Evolutionary conservation across 2,797 vertebrate genomes (phyloP), one percentile per base, ranked within the genome.

Genomic region (Typhlichthys eigenmanni): DNA sequence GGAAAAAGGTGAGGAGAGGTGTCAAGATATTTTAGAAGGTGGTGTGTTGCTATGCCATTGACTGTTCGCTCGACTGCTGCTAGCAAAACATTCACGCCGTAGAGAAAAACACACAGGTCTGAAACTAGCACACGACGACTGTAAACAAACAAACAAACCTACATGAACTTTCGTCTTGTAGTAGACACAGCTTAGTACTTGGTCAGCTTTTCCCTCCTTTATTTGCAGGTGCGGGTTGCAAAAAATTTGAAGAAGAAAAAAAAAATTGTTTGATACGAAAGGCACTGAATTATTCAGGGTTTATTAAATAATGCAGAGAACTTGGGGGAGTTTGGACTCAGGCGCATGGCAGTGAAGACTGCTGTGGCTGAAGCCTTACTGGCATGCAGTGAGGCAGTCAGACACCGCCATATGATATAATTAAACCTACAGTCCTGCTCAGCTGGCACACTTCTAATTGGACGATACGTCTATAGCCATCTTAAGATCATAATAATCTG

Each of bases 241-340:
- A 91, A 94, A 87, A 88, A 92, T 92, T 91, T 92, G 85, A n/a
- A n/a, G n/a, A n/a, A n/a, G n/a, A n/a, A n/a, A n/a, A n/a, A n/a
- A n/a, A n/a, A n/a, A n/a, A n/a, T n/a, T n/a, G n/a, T 93, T 93
- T 94, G 81, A 92, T 92, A 91, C 69, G 83, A 92, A 93, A 80
- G 78, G 75, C 69, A 66, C 74, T 94, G 83, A 94, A 96, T 95
- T 91, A 95, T 95, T 92, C 87, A 95, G 88, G 71, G 69, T 82
- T 92, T 89, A 93, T 93, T 96, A 92, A 94, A 95, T 95, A 95
- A 95, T 95, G 92, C 89, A 95, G 80, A 85, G 91, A 92, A 92
- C 88, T 72, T 82, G 83, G 84, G 78, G 90, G 87, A 88, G 81
- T 87, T 90, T 75, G 85, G 86, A 89, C 77, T 88, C 79, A 89